Evolutionary conservation across 2,888 invertebrate genomes (phyloP).

Genomic region (Tenthredo scrophulariae): DNA sequence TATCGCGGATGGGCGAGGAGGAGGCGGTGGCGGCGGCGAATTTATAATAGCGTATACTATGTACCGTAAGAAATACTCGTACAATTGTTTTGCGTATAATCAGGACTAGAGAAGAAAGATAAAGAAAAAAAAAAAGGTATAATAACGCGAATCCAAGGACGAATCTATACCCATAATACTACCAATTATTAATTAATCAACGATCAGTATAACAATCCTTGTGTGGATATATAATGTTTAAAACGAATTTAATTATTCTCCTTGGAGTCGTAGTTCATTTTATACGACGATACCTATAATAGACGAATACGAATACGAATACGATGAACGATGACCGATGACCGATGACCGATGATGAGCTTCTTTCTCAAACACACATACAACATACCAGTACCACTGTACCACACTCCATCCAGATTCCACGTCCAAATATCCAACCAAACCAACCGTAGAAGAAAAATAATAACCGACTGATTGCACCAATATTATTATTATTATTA

Average conservation of each 20-base stretch:
- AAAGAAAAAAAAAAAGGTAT: not conserved
- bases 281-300: not conserved
- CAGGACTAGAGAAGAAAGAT: not conserved
- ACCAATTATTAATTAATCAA: not conserved
- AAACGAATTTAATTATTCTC: not conserved
- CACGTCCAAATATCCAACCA: conserved; percentile 73
- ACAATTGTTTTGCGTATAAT: conserved; percentile 4
- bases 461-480: conserved; percentile 38
- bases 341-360: not conserved
- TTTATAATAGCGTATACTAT: not conserved
- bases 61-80: not conserved
- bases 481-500: conserved; percentile 8
- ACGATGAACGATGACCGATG: not conserved
- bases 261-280: not conserved
- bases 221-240: too few relatives aligned
- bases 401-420: conserved; percentile 77
- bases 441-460: conserved; percentile 43
- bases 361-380: conserved; percentile 1
- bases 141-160: not conserved
- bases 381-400: conserved; percentile 63
- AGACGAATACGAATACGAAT: not conserved
- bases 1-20: conserved; percentile 9
- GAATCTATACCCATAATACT: not conserved
- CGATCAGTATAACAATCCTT: not conserved
- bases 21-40: too few relatives aligned